Evolutionary conservation across 2,113 vertebrate genomes (phyloP).

Genomic region (Brachypteracias leptosomus): DNA sequence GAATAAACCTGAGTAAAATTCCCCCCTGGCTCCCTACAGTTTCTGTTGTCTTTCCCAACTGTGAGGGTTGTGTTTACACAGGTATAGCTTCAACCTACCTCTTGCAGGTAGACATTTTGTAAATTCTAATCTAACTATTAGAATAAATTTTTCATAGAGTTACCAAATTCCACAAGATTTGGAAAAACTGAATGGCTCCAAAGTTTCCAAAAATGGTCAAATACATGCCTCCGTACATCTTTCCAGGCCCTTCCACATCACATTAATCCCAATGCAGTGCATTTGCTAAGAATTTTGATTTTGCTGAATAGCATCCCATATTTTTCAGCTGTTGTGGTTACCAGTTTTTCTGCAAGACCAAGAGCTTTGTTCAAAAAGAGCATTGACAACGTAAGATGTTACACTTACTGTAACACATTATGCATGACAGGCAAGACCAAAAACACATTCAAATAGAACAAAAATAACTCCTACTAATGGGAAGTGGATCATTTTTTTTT

Average conservation of each 20-base stretch:
- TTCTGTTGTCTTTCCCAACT: neutral
- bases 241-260: neutral
- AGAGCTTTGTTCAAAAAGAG: slow-evolving; percentile 25
- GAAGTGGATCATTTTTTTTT: neutral
- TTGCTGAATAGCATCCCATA: neutral
- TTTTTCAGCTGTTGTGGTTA: slow-evolving; percentile 15
- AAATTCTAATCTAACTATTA: neutral
- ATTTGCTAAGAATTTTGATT: neutral
- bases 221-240: neutral
- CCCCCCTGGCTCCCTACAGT: neutral
- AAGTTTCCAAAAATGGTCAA: neutral
- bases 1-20: neutral
- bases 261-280: neutral
- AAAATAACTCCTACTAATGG: slow-evolving; percentile 3
- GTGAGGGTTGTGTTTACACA: neutral
- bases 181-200: neutral
- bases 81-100: neutral
- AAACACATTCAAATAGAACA: neutral
- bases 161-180: neutral
- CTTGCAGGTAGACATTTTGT: neutral
- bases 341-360: neutral
- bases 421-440: slow-evolving; percentile 22
- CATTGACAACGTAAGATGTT: neutral
- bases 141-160: neutral
- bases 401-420: neutral